Conservation (phyloP, 1,140 invertebrate genomes). For the Andrena cerasifolii region DNA sequence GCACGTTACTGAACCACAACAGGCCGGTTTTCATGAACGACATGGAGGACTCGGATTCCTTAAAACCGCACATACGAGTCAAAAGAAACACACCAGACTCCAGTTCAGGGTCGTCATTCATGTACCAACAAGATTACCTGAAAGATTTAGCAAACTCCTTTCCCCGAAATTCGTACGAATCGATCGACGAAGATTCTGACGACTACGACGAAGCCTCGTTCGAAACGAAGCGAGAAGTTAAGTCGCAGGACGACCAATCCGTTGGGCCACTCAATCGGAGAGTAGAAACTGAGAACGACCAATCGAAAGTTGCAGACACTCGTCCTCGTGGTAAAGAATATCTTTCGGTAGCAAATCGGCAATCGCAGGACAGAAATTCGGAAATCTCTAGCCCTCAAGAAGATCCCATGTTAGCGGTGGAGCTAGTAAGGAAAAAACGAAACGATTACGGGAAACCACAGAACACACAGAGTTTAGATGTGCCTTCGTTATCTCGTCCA, state of each 20-base stretch:
- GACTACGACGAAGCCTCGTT: neutral
- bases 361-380: neutral
- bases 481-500: too few species aligned
- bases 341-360: neutral
- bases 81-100: conserved; percentile 51
- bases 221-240: conserved; percentile 9
- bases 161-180: neutral
- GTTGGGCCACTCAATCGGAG: neutral
- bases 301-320: neutral
- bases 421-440: conserved; percentile 32
- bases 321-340: neutral
- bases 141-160: conserved; percentile 20
- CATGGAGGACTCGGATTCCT: conserved; percentile 37
- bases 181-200: neutral
- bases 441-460: neutral
- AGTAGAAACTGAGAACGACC: neutral
- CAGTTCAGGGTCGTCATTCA: neutral
- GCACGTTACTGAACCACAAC: conserved; percentile 36
- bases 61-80: conserved; percentile 49
- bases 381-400: neutral
- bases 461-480: neutral
- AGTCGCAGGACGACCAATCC: neutral
- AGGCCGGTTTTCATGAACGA: conserved; percentile 40
- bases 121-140: neutral
- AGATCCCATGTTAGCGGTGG: conserved; percentile 4